Evolutionary conservation across 1,140 invertebrate species (phyloP), one percentile per base, ranked within the genome.

Genomic region (Gryon sp.): DNA sequence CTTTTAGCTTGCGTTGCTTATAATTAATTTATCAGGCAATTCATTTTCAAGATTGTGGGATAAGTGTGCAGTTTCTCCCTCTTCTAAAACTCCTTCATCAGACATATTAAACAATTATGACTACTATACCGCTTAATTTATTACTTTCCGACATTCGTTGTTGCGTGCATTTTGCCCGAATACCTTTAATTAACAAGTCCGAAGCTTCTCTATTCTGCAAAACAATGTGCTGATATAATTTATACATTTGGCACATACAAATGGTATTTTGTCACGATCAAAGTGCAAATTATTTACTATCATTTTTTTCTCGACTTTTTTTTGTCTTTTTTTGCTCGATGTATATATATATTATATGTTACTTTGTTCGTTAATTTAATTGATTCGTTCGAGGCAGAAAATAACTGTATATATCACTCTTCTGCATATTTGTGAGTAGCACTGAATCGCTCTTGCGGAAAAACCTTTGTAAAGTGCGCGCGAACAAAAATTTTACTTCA

Each of bases 51-150:
- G 75, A 72, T 77, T 77, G 62, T 34, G 28, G 66, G 66, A 72
- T 77, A 68, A 72, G 60, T 53, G 45, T 34, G 53, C 19, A 26
- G 62, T 7, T n/a, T n/a, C 59, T 34, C 45, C 57, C 41, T 62
- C 66, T 62, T 50, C 73, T 30, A 65, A n/a, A 48, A 55, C 66
- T 70, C 60, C 74, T 77, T 72, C 66, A 46, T 60, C 66, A 53
- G 53, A 59, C 66, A 8, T 45, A 66, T 77, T 72, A 70, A 77
- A 77, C 60, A 77, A 77, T 77, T 77, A 77, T 77, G 53, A 76
- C 63, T 68, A 62, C 65, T 55, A 46, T 38, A 46, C 45, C 59
- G 41, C 50, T 30, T 60, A 53, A 69, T 72, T 77, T 72, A 66
- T 77, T 72, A 62, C 66, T 65, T 59, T 70, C 60, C 65, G 59